Evolutionary conservation across 2,797 vertebrate species (phyloP).

Genomic region (Tapera naevia): DNA sequence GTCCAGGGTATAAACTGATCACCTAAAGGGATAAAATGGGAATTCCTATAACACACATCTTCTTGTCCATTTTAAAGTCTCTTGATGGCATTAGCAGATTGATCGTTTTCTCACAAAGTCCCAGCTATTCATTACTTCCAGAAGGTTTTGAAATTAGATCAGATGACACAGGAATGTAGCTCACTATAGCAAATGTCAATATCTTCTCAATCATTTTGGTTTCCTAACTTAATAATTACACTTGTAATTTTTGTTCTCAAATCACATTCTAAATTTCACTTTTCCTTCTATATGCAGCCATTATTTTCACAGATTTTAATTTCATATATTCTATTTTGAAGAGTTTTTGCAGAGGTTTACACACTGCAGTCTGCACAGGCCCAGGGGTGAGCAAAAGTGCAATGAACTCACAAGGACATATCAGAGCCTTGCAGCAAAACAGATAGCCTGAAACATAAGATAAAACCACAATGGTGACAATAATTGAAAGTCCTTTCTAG

Average conservation of each 20-base stretch:
- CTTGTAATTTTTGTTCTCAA: not conserved
- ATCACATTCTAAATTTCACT: not conserved
- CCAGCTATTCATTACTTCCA: conserved; percentile 21
- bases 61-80: conserved; percentile 21
- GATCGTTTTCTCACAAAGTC: conserved; percentile 1
- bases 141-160: conserved; percentile 32
- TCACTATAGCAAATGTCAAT: not conserved
- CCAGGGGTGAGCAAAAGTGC: not conserved
- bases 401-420: not conserved
- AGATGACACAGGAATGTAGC: not conserved
- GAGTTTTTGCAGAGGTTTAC: not conserved
- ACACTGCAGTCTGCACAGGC: not conserved
- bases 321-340: not conserved
- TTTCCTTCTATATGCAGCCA: not conserved
- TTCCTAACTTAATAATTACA: not conserved
- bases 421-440: not conserved
- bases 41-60: conserved; percentile 40
- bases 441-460: not conserved
- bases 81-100: conserved; percentile 32
- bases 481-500: not conserved
- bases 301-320: not conserved
- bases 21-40: conserved; percentile 23
- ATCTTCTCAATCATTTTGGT: conserved; percentile 2
- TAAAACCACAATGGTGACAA: not conserved
- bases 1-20: conserved; percentile 18